These are phyloP conservation scores for Tapera naevia DNA, from an alignment of 2,797 vertebrate genomes.

Conservation along the genomic window DNA sequence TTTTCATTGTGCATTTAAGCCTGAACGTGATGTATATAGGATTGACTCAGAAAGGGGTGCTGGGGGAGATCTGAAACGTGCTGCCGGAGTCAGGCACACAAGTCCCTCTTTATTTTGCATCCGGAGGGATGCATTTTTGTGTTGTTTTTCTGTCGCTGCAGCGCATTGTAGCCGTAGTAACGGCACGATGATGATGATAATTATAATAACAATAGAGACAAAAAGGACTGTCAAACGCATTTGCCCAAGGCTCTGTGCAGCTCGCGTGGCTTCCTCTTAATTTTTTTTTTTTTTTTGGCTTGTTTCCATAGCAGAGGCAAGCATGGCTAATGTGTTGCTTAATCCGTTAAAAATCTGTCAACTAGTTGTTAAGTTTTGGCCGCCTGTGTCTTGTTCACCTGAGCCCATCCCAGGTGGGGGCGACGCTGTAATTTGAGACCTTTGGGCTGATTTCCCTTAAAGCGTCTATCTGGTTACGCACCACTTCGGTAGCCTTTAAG, in stretches of 20 bases:
- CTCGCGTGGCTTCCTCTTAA: background rate
- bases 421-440: background rate
- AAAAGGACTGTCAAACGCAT: background rate
- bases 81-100: background rate
- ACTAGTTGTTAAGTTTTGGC: slow-evolving; percentile 61
- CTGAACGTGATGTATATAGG: slow-evolving; percentile 17
- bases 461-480: background rate
- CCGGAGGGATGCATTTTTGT: slow-evolving; percentile 46
- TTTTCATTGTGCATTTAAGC: background rate
- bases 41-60: slow-evolving; percentile 28
- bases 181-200: slow-evolving; percentile 33
- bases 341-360: slow-evolving; percentile 34
- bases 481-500: background rate
- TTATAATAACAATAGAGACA: slow-evolving; percentile 61
- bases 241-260: background rate
- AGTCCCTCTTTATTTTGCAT: slow-evolving; percentile 46
- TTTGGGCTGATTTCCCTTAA: background rate
- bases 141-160: slow-evolving; percentile 15
- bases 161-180: slow-evolving; percentile 46
- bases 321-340: background rate
- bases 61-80: slow-evolving; percentile 22
- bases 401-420: background rate
- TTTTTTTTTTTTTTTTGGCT: background rate
- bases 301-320: background rate
- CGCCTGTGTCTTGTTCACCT: background rate